These are phyloP conservation scores for Helicoverpa armigera DNA, from an alignment of 1,140 invertebrate species.

Conservation along the genomic window DNA sequence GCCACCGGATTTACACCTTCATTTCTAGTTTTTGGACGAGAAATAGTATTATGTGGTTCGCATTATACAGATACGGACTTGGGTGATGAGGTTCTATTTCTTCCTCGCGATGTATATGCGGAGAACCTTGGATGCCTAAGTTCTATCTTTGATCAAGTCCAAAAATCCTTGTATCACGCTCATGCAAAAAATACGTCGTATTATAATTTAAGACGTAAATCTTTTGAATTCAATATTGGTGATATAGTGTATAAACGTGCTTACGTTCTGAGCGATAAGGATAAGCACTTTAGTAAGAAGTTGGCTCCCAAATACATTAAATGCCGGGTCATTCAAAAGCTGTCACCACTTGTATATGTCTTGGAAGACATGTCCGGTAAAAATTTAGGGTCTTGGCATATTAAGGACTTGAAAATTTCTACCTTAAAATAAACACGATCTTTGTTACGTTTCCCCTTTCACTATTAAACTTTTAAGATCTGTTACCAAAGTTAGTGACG, in stretches of 20 bases:
- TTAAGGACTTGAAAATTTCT: neutral
- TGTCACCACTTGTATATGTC: neutral
- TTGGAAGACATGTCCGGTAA: neutral
- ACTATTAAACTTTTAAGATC: neutral
- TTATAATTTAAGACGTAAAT: neutral
- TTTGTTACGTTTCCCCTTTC: neutral
- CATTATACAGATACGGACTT: neutral
- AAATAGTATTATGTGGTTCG: neutral
- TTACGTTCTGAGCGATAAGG: neutral
- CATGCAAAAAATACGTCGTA: neutral
- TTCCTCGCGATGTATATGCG: neutral
- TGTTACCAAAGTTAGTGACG: neutral
- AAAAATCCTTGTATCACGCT: neutral
- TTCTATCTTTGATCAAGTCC: neutral
- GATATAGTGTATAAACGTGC: neutral
- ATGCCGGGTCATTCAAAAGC: neutral
- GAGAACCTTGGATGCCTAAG: neutral
- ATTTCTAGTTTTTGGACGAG: neutral
- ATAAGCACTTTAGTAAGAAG: neutral
- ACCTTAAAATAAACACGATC: neutral
- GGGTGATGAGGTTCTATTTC: neutral
- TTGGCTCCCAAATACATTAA: neutral
- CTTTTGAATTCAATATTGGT: neutral
- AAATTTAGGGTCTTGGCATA: neutral
- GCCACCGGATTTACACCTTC: constrained; percentile 4